Percentiles rank a stretch among this genome's conserved stretches.
phyloP scores from a whole-genome alignment of 2,888 invertebrate species.

The Selenia dentaria region DNA sequence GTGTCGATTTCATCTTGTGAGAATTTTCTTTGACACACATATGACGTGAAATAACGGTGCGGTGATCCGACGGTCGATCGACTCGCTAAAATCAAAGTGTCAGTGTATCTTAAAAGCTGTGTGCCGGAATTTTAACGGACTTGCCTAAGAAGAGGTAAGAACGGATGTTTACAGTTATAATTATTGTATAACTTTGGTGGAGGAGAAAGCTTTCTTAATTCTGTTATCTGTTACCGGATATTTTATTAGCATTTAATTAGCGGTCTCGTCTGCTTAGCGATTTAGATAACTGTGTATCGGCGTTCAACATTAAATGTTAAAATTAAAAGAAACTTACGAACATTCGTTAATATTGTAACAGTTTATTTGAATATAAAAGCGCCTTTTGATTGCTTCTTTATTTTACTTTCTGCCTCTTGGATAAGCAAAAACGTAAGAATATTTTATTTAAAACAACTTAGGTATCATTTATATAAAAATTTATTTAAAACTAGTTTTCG shows the following conservation, averaged over 20 bases:
- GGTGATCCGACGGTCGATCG: slow-evolving; percentile 73
- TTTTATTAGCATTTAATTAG: slow-evolving; percentile 28
- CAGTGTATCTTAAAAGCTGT: slow-evolving; percentile 74
- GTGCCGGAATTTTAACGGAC: slow-evolving; percentile 82
- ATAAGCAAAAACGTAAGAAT: no score
- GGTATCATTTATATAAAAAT: neutral
- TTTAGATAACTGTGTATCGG: neutral
- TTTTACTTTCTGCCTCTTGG: no score
- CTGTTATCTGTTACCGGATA: slow-evolving; percentile 42
- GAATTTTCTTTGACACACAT: slow-evolving; percentile 78
- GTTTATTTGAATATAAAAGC: no score
- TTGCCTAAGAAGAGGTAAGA: slow-evolving; percentile 79
- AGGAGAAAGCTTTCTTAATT: slow-evolving; percentile 58
- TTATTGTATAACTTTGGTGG: slow-evolving; percentile 75
- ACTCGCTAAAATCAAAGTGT: slow-evolving; percentile 80
- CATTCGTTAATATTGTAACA: no score
- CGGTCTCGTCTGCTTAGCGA: neutral
- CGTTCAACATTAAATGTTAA: neutral
- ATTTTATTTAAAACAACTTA: no score
- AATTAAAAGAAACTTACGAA: neutral
- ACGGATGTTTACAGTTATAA: slow-evolving; percentile 79
- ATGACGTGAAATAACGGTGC: slow-evolving; percentile 81
- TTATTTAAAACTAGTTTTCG: slow-evolving; percentile 40
- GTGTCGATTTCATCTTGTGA: slow-evolving; percentile 50
- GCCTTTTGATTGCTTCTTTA: no score